These are phyloP conservation scores for Aselliscus stoliczkanus DNA, from an alignment of 2,797 vertebrate genomes.

Conservation along the genomic window DNA sequence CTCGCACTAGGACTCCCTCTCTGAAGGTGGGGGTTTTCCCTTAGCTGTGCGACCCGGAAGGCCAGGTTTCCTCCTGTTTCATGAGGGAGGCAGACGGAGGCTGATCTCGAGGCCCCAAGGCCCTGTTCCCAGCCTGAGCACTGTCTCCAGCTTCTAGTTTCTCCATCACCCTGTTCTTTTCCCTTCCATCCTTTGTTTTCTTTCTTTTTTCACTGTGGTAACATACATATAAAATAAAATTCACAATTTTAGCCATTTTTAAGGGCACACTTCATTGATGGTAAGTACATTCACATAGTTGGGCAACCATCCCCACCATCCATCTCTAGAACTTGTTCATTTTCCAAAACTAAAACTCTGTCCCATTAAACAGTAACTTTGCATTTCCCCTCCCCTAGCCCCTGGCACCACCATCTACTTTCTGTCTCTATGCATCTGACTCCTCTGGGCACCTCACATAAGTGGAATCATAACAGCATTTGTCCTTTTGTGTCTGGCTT, in stretches of 20 bases:
- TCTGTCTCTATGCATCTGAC: neutral
- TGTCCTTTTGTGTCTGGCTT: neutral
- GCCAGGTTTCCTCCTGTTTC: neutral
- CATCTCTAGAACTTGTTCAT: neutral
- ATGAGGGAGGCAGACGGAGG: neutral
- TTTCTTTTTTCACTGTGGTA: neutral
- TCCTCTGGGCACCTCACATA: neutral
- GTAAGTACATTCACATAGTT: neutral
- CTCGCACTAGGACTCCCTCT: neutral
- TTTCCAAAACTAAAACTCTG: neutral
- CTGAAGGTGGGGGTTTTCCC: neutral
- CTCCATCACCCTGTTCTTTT: neutral
- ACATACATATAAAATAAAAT: neutral
- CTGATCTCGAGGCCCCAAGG: neutral
- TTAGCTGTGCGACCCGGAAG: neutral
- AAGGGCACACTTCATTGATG: neutral
- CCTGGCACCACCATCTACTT: fast-evolving
- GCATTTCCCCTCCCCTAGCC: neutral
- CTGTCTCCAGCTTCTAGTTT: neutral
- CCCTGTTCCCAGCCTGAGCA: neutral
- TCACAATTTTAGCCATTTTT: neutral
- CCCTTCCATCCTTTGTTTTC: neutral
- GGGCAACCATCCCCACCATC: neutral
- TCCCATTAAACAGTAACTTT: too few species aligned
- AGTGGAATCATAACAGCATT: fast-evolving